phyloP scores from a whole-genome alignment of 2,113 vertebrate genomes.

The Ptilorrhoa leucosticta region DNA sequence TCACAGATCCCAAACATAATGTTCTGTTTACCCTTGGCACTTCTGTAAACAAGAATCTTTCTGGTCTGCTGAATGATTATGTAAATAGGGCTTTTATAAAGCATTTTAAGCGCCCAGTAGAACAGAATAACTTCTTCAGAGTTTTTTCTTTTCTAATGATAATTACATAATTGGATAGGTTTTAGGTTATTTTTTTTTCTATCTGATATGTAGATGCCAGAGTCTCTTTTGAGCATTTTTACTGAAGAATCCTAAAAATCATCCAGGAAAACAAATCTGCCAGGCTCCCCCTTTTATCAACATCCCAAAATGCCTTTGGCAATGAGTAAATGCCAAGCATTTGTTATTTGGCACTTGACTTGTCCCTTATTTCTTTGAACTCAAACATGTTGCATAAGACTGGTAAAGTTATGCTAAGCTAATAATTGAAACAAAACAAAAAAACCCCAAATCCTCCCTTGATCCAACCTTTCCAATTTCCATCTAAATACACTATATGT shows the following conservation, averaged over 20 bases:
- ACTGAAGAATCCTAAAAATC: background rate
- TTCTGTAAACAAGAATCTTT: background rate
- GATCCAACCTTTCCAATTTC: background rate
- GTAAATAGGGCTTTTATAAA: constrained; percentile 14
- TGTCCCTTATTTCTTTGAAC: constrained; percentile 9
- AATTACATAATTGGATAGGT: background rate
- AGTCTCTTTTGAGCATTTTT: background rate
- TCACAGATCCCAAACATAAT: background rate
- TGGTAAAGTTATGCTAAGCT: background rate
- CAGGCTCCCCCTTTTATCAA: background rate
- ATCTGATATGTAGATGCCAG: background rate
- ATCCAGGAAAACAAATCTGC: background rate
- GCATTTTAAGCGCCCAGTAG: background rate
- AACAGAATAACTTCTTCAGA: background rate
- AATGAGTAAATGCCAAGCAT: constrained; percentile 25
- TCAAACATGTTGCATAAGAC: background rate
- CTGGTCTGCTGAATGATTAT: constrained; percentile 8
- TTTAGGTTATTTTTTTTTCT: background rate
- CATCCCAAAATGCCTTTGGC: constrained; percentile 5
- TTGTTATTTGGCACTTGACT: constrained; percentile 15
- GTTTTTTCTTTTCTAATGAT: background rate
- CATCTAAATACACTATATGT: background rate
- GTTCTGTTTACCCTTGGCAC: background rate
- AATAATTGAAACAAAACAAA: background rate
- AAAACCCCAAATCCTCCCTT: rapidly evolving